Base-by-base conservation (phyloP, 2,113 vertebrate genomes). In the Reinhardtius hippoglossoides region DNA sequence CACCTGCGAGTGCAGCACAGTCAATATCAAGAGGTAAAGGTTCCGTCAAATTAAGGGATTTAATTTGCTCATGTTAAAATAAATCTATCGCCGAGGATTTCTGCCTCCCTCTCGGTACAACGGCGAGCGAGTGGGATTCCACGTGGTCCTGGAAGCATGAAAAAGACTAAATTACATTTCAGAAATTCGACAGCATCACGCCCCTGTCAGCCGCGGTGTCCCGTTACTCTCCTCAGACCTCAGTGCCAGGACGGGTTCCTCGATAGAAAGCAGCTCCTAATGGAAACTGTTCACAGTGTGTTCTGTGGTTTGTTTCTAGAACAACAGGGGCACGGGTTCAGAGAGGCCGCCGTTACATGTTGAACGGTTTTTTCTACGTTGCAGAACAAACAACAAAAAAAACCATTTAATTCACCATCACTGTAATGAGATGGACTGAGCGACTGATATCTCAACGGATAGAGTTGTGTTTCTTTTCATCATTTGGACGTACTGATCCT, bases 11-110 rank as follows among this genome's bases (percentile, higher is more conserved):
- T 31, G 31, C 31, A 31, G 5, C 44, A 71, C 71, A 74, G 62
- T 62, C 76, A 78, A n/a, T 52, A 65, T 73, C 77, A 71, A 79
- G 50, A 52, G 63, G 55, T 69, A 68, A 76, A 77, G 67, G 40
- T 42, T 59, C 62, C 71, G 61, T 63, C 44, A 78, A 21, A 55
- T 44, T 55, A 72, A 67, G 24, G 18, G 12, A 18, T 18, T 16
- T 5, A 18, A 48, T 44, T 65, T 67, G 14, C 15, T 31, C 31
- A 50, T 50, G 31, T 31, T 9, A 48, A 46, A 44, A 9, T 2
- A 5, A 9, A 58, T 18, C 15, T 9, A 0, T 44, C 5, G 9
- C 20, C 13, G 71, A 52, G 18, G 15, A 54, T 59, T 35, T 26
- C 18, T 56, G 59, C 52, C 16, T 12, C 8, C 8, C 13, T 52